Evolutionary conservation across 2,888 invertebrate species (phyloP), one percentile per base, ranked within the genome.

Genomic region (Tachina fera): DNA sequence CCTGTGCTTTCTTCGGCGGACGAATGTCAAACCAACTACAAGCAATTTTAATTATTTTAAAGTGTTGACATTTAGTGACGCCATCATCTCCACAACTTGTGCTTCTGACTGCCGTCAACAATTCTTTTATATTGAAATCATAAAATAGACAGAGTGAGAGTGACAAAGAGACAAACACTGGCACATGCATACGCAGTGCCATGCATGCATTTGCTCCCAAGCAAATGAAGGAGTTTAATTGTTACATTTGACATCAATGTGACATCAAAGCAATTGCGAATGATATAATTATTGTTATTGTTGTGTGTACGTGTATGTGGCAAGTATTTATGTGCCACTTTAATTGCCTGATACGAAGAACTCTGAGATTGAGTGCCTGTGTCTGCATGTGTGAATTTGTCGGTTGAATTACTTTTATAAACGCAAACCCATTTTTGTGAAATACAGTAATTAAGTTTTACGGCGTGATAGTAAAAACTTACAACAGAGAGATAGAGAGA

Each of bases 181-280:
- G 39, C 71, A 76, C 6, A 60, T n/a, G 16, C 14, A n/a, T 1
- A 47, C 9, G 70, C 63, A 68, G 58, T 31, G n/a, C 60, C 71
- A 58, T 74, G 81, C 68, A 77, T 31, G 31, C 31, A 31, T 31
- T 31, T 74, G 49, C 60, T 72, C 76, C 63, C 74, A 72, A 77
- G 63, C 74, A 83, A 86, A 80, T 83, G 61, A 83, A 80, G 72
- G 86, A 72, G 76, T 86, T 86, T 86, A 83, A 86, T 83, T 86
- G 86, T 83, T 80, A 80, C 76, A 39, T 83, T 86, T 83, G 86
- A 86, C 86, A 82, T 85, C 41, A 63, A 85, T 82, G 81, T 85
- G 85, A 85, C 85, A 86, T 86, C 86, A 86, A 86, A 86, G 86
- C 86, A 86, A 86, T 86, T 86, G 86, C 83, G 86, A 86, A 86